Evolutionary conservation across 1,140 invertebrate species (phyloP).

Genomic region (Odontomachus brunneus): DNA sequence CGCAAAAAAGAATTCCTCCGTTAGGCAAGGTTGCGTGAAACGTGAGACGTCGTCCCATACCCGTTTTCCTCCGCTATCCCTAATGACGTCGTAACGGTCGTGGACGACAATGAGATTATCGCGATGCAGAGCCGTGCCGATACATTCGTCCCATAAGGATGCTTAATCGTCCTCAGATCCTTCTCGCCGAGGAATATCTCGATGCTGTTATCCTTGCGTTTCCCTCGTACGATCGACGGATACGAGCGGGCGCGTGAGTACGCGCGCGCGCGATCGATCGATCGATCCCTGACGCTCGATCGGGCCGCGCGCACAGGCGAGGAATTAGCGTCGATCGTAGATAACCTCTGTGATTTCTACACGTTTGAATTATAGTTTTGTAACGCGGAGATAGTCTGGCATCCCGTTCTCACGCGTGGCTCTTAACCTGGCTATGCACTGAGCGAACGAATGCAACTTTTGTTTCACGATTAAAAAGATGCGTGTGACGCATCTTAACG

Average conservation of each 20-base stretch:
- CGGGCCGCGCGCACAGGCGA: constrained; percentile 10
- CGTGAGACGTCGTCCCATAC: constrained; percentile 66
- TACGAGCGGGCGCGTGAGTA: neutral
- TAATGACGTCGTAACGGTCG: constrained; percentile 68
- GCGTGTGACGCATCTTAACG: too few species aligned
- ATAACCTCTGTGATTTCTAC: constrained; percentile 45
- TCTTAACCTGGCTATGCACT: too few species aligned
- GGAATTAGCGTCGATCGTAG: constrained; percentile 42
- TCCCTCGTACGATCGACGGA: constrained; percentile 26
- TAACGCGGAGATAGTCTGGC: neutral
- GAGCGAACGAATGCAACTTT: too few species aligned
- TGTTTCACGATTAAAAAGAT: too few species aligned
- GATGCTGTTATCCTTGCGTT: constrained; percentile 22
- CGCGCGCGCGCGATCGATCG: neutral
- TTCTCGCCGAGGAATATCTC: neutral
- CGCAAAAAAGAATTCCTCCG: constrained; percentile 47
- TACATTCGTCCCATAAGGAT: constrained; percentile 47
- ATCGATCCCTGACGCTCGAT: constrained; percentile 21
- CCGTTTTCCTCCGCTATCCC: constrained; percentile 56
- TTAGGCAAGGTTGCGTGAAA: constrained; percentile 58
- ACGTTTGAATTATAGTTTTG: constrained; percentile 48
- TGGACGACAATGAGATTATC: constrained; percentile 66
- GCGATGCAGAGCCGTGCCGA: constrained; percentile 36
- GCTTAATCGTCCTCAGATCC: constrained; percentile 45
- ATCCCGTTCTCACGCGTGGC: constrained; percentile 31